Percentiles rank a stretch among this genome's conserved stretches.
These are phyloP conservation scores for Lepus europaeus DNA, from an alignment of 2,113 vertebrate species.

Conservation along the genomic window DNA sequence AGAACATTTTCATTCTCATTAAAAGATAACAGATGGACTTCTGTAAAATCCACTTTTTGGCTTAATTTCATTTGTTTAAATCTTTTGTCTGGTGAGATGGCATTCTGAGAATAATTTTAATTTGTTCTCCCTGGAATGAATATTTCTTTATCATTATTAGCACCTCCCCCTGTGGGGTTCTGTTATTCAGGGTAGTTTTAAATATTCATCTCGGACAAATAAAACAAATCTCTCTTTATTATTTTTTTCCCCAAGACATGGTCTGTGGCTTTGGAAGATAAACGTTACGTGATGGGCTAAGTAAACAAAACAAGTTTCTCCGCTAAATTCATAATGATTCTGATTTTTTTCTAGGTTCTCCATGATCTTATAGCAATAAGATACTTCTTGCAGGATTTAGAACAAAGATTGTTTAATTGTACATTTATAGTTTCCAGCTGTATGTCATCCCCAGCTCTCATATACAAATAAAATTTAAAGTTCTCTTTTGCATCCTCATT, in stretches of 20 bases:
- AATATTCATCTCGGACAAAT: slow-evolving; percentile 66
- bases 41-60: slow-evolving; percentile 54
- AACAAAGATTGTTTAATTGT: neutral
- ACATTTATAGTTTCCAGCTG: slow-evolving; percentile 21
- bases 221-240: slow-evolving; percentile 66
- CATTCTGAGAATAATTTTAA: slow-evolving; percentile 66
- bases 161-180: slow-evolving; percentile 6
- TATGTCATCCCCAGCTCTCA: neutral
- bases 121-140: slow-evolving; percentile 58
- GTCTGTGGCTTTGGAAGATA: slow-evolving; percentile 61
- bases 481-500: neutral
- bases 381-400: slow-evolving; percentile 1
- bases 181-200: slow-evolving; percentile 59
- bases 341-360: slow-evolving; percentile 37
- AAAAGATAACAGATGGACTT: slow-evolving; percentile 19
- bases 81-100: slow-evolving; percentile 61
- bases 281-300: neutral
- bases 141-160: slow-evolving; percentile 66
- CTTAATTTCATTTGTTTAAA: slow-evolving; percentile 78
- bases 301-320: slow-evolving; percentile 57
- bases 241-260: slow-evolving; percentile 40
- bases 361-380: neutral
- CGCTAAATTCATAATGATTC: slow-evolving; percentile 3
- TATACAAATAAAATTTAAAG: neutral
- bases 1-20: slow-evolving; percentile 67